These are phyloP conservation scores for Larimichthys crocea DNA, from an alignment of 2,113 vertebrate species.

Conservation along the genomic window DNA sequence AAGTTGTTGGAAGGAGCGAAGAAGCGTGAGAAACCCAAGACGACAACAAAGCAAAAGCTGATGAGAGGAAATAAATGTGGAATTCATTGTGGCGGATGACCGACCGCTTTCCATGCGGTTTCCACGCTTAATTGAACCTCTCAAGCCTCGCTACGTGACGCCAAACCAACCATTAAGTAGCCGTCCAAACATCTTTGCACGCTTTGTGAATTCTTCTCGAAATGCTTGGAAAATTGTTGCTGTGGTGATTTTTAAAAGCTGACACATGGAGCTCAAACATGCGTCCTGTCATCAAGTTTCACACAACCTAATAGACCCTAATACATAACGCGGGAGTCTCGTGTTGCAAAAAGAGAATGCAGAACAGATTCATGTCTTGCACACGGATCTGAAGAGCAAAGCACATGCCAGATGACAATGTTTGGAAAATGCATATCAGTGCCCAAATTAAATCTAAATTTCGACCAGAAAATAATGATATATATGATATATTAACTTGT, in stretches of 20 bases:
- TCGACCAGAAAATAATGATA: no score
- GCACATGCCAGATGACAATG: background rate
- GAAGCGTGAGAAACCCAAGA: slow-evolving; percentile 5
- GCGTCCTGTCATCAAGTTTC: slow-evolving; percentile 22
- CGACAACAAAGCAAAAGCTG: slow-evolving; percentile 4
- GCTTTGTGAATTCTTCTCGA: background rate
- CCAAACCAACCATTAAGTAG: slow-evolving; percentile 22
- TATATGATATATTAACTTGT: no score
- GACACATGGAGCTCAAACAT: background rate
- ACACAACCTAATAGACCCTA: background rate
- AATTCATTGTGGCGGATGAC: background rate
- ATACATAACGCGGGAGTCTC: background rate
- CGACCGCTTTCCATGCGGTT: background rate
- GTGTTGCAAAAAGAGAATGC: background rate
- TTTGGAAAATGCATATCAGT: background rate
- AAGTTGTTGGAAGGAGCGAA: background rate
- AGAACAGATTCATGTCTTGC: background rate
- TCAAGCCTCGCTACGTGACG: background rate
- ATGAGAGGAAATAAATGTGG: background rate
- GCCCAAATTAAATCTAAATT: background rate
- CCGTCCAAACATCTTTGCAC: background rate
- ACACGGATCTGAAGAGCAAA: background rate
- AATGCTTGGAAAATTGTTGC: slow-evolving; percentile 10
- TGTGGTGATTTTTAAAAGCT: slow-evolving; percentile 26
- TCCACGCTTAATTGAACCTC: background rate